These are phyloP conservation scores for Choloepus hoffmanni DNA, from an alignment of 2,113 vertebrate genomes.

Conservation along the genomic window DNA sequence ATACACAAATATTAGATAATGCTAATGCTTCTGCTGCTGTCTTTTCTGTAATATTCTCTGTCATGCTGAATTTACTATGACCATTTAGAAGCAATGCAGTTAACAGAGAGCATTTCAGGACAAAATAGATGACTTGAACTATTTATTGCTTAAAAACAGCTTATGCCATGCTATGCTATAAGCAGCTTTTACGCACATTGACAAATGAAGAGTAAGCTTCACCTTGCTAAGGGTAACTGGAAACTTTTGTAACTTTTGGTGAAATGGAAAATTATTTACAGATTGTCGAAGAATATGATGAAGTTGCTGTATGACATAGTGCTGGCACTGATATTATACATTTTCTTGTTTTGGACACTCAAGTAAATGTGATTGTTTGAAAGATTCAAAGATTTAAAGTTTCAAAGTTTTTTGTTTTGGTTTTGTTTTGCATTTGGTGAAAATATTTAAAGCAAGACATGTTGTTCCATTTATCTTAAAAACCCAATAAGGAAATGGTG, in stretches of 20 bases:
- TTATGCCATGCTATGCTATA: conserved; percentile 88
- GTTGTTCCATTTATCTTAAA: conserved; percentile 11
- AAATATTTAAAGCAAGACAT: conserved; percentile 67
- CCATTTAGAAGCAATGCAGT: conserved; percentile 91
- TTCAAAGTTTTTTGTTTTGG: conserved; percentile 70
- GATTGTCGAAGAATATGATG: conserved; percentile 84
- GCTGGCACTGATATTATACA: conserved; percentile 88
- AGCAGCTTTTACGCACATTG: conserved; percentile 88
- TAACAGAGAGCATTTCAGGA: conserved; percentile 92
- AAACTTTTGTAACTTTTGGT: conserved; percentile 86
- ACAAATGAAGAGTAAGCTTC: conserved; percentile 88
- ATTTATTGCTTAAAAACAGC: conserved; percentile 91
- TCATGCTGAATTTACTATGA: conserved; percentile 90
- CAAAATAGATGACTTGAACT: conserved; percentile 92
- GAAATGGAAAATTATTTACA: conserved; percentile 81
- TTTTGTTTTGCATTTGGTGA: conserved; percentile 80
- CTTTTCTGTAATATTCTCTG: conserved; percentile 93
- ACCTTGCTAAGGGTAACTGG: conserved; percentile 88
- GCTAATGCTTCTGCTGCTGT: conserved; percentile 93
- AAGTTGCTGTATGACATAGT: conserved; percentile 87
- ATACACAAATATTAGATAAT: conserved; percentile 93
- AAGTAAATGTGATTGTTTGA: conserved; percentile 87
- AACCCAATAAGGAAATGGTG: conserved; percentile 34
- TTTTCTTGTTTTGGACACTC: conserved; percentile 86
- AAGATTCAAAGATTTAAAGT: conserved; percentile 84